Evolutionary conservation across 2,888 invertebrate species (phyloP), one percentile per base, ranked within the genome.

Genomic region (Thera obeliscata): DNA sequence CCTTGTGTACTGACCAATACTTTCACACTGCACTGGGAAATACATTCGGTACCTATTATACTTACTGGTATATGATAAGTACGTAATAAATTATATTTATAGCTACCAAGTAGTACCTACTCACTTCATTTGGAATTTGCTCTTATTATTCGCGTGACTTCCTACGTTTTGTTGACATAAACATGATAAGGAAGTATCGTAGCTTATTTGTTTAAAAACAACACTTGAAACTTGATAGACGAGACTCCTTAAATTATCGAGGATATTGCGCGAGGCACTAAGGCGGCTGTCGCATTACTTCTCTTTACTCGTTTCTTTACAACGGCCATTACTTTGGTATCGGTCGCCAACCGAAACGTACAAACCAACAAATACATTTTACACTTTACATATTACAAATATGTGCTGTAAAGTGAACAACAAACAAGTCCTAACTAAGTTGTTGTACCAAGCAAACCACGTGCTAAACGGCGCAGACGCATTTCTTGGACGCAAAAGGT

Each of bases 161-260:
- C 70, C 67, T 71, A 63, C 68, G 65, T 72, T 72, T 72, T 73
- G 71, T 73, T 75, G 68, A 72, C 69, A 68, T 71, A 72, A 75
- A 75, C 72, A 66, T 70, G 78, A 84, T 81, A 85, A 85, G 83
- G 83, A 85, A 87, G 85, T 83, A 75, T 75, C 79, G 80, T 76
- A 78, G 77, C 11, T 58, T 67, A 71, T 74, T 72, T 74, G 75
- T 74, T 78, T 74, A 75, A 78, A 77, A 77, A 75, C 74, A 78
- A 77, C 75, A 72, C 73, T 82, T 74, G 80, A 81, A 86, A 85
- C 79, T 72, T 73, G 81, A 85, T 83, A 82, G 78, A 81, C 72
- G 74, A 77, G 80, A 73, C 66, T 66, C 74, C 80, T 81, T 81
- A 81, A 83, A 81, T 83, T 81, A 79, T 82, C 75, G 74, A 73